phyloP scores from a whole-genome alignment of 2,797 vertebrate genomes.

The Graptemys geographica region DNA sequence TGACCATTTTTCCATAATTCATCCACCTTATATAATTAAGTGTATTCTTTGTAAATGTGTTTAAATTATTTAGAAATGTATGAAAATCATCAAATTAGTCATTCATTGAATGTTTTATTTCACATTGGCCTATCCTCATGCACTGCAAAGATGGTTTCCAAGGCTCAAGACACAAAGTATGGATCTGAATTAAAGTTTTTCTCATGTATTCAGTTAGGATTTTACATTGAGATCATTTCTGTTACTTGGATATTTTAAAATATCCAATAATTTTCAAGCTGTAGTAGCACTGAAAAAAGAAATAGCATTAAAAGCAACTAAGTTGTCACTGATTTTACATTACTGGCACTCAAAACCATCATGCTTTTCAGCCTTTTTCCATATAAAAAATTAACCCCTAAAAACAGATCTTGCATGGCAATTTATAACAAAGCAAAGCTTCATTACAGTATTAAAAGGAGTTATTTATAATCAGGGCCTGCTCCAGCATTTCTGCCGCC shows the following conservation, averaged over 20 bases:
- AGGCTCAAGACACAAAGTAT: neutral
- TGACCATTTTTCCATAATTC: neutral
- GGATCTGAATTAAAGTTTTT: too few species aligned
- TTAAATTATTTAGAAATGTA: neutral
- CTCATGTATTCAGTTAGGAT: too few species aligned
- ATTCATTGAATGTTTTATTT: neutral
- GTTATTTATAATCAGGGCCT: slow-evolving; percentile 23
- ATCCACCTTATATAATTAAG: neutral
- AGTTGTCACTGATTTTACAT: too few species aligned
- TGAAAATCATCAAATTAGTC: neutral
- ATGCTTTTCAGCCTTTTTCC: neutral
- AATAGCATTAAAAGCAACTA: too few species aligned
- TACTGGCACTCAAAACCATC: too few species aligned
- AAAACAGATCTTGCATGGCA: too few species aligned
- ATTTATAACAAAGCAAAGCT: too few species aligned
- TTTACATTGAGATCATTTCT: too few species aligned
- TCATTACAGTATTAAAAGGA: neutral
- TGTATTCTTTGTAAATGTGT: neutral
- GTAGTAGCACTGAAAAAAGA: too few species aligned
- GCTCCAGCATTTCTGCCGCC: too few species aligned
- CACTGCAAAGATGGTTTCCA: neutral
- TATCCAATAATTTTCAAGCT: too few species aligned
- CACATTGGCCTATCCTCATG: neutral
- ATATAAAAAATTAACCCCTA: neutral
- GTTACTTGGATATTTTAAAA: too few species aligned